Percentiles rank a stretch among this genome's conserved stretches.
phyloP scores from a whole-genome alignment of 2,797 vertebrate genomes.

The Enteromius unitaeniatus region DNA sequence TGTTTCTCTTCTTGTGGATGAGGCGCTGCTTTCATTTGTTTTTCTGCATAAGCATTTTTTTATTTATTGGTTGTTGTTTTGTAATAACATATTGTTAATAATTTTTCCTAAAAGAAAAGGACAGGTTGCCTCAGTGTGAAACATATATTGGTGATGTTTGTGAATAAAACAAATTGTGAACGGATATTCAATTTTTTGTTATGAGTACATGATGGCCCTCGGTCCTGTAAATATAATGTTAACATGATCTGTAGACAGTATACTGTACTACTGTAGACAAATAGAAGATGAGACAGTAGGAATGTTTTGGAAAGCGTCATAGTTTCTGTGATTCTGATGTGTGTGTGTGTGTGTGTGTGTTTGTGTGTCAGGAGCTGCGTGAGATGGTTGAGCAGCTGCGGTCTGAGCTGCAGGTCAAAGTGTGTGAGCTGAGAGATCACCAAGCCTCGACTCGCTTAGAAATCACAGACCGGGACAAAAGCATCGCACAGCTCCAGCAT shows the following conservation, averaged over 20 bases:
- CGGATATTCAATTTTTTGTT: neutral
- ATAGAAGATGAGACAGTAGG: neutral
- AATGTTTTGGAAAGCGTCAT: neutral
- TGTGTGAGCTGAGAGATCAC: constrained; percentile 77
- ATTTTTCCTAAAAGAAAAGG: neutral
- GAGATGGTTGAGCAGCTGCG: constrained; percentile 82
- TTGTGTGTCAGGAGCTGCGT: constrained; percentile 82
- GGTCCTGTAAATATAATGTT: neutral
- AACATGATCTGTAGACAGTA: neutral
- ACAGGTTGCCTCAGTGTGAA: neutral
- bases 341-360: neutral
- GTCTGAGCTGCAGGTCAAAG: constrained; percentile 85
- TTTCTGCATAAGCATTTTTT: too few species aligned
- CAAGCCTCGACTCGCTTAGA: constrained; percentile 79
- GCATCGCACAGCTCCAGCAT: constrained; percentile 76
- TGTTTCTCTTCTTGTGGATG: neutral
- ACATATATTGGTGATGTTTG: neutral
- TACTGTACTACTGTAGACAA: too few species aligned
- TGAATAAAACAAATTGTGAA: neutral
- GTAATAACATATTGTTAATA: neutral
- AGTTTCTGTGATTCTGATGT: neutral
- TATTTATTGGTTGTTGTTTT: neutral
- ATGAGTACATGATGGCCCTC: neutral
- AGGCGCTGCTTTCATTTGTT: neutral
- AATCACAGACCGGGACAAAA: constrained; percentile 79